Evolutionary conservation across 30 jellyfish, hydroid and myxozoan species (phyloP).

Genomic region (Turritopsis dohrnii): DNA sequence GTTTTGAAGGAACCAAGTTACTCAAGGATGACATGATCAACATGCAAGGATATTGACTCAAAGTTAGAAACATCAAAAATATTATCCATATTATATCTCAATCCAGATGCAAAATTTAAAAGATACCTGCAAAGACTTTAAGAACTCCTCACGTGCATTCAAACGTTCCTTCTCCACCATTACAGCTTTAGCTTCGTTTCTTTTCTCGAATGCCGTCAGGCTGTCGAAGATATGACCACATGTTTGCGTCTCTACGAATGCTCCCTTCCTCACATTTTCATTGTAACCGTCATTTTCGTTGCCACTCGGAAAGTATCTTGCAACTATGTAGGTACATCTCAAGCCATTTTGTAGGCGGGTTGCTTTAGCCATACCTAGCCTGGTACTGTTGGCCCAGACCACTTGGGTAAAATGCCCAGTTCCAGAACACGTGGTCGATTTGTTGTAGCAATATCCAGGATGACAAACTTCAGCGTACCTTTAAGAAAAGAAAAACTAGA

Average conservation of each 20-base stretch:
- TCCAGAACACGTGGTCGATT: conserved; percentile 52
- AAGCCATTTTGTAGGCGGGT: conserved; percentile 87
- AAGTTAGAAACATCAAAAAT: too few species aligned
- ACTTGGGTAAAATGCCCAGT: conserved; percentile 94
- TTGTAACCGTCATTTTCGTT: conserved; percentile 53
- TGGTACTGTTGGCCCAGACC: conserved; percentile 74
- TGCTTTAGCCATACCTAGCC: conserved; percentile 93
- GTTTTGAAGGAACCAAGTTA: too few species aligned
- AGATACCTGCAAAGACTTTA: conserved; percentile 15
- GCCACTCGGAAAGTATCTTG: conserved; percentile 93
- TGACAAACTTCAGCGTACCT: conserved; percentile 95
- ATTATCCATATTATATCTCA: too few species aligned
- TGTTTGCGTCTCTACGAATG: conserved; percentile 45
- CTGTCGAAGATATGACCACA: conserved; percentile 58
- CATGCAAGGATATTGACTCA: too few species aligned
- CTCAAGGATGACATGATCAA: too few species aligned
- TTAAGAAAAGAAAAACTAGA: background rate
- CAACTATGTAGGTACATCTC: conserved; percentile 92
- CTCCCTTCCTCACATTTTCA: conserved; percentile 70
- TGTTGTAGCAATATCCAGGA: conserved; percentile 67
- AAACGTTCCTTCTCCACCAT: conserved; percentile 53
- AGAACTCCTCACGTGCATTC: conserved; percentile 26
- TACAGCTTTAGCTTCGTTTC: conserved; percentile 61
- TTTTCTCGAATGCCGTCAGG: conserved; percentile 63
- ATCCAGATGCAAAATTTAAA: too few species aligned